These are phyloP conservation scores for Parnassius apollo DNA, from an alignment of 2,888 invertebrate genomes.

Conservation along the genomic window DNA sequence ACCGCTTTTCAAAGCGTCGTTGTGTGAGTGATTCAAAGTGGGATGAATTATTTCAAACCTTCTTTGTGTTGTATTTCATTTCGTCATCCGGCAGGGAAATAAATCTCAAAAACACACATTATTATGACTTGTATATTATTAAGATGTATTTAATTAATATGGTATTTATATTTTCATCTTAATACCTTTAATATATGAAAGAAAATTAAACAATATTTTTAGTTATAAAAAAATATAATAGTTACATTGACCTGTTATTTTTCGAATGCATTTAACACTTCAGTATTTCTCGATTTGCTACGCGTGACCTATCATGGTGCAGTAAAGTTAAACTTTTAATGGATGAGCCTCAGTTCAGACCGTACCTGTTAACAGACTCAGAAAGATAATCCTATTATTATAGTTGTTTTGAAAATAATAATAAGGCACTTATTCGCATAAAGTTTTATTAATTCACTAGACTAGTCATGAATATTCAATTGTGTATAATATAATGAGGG, in stretches of 20 bases:
- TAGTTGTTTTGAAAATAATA: slow-evolving; percentile 10
- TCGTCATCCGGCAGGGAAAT: too few species aligned
- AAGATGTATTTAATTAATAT: too few species aligned
- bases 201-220: too few species aligned
- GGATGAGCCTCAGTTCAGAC: slow-evolving; percentile 28
- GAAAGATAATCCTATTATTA: slow-evolving; percentile 19
- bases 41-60: too few species aligned
- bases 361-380: slow-evolving; percentile 24
- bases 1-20: too few species aligned
- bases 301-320: slow-evolving; percentile 30
- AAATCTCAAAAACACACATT: too few species aligned
- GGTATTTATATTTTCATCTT: too few species aligned
- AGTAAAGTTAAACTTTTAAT: slow-evolving; percentile 35
- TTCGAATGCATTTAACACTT: slow-evolving; percentile 7
- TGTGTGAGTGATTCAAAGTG: too few species aligned
- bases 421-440: slow-evolving; percentile 6
- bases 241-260: slow-evolving; percentile 12
- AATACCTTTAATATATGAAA: too few species aligned
- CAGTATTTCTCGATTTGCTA: slow-evolving; percentile 28
- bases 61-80: too few species aligned
- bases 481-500: background rate
- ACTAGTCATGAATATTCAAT: slow-evolving; percentile 22
- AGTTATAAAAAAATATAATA: background rate
- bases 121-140: too few species aligned
- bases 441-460: slow-evolving; percentile 2